phyloP scores from a whole-genome alignment of 2,113 vertebrate species.

The Pseudonaja textilis region DNA sequence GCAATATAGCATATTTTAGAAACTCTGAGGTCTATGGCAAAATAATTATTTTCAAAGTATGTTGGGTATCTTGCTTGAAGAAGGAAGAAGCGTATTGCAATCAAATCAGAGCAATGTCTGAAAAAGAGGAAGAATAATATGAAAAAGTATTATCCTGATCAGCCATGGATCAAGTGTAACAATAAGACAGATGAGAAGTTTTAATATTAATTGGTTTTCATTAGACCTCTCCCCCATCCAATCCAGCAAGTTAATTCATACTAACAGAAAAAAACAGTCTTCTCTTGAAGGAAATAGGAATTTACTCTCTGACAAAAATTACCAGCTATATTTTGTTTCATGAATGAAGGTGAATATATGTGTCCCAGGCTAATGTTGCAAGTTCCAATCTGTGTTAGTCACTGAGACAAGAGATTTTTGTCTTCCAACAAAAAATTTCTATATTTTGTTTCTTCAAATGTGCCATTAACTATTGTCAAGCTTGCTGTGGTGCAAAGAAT shows the following conservation, averaged over 20 bases:
- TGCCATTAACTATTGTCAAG: not conserved
- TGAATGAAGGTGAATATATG: not conserved
- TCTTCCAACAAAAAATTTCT: not conserved
- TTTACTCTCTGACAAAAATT: not conserved
- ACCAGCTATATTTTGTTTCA: not conserved
- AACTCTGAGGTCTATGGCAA: not conserved
- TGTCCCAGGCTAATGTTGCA: not conserved
- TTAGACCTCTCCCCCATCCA: not conserved
- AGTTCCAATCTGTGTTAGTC: not conserved
- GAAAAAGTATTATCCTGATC: not conserved
- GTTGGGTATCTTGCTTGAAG: not conserved
- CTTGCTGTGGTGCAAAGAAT: not conserved
- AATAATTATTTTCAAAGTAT: constrained; percentile 7
- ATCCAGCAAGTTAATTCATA: not conserved
- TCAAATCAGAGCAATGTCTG: not conserved
- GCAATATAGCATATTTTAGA: not conserved
- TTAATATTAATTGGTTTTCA: not conserved
- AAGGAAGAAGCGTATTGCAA: not conserved
- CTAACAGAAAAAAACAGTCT: not conserved
- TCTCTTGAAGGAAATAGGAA: not conserved
- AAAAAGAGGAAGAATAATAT: not conserved
- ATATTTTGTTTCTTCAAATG: not conserved
- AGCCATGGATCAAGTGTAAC: not conserved
- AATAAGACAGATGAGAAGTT: not conserved
- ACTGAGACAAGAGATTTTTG: not conserved